Percentiles rank a stretch among this genome's conserved stretches.
Conservation (phyloP, 2,113 vertebrate genomes). For the Phylloscopus trochiloides region DNA sequence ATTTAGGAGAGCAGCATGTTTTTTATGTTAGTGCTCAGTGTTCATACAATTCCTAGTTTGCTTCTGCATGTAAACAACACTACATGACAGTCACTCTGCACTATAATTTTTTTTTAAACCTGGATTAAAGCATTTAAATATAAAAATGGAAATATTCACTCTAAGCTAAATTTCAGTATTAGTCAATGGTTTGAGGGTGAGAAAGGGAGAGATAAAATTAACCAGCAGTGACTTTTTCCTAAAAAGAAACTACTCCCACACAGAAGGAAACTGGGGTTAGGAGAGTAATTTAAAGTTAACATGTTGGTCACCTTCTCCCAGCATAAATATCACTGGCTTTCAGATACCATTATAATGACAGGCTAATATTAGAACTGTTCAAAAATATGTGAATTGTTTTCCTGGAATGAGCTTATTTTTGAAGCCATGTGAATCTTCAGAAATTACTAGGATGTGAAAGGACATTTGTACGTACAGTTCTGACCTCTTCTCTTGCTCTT, state of each 20-base stretch:
- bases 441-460: not conserved
- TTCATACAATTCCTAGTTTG: not conserved
- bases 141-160: not conserved
- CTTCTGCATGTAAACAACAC: not conserved
- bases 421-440: not conserved
- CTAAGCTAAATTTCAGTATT: not conserved
- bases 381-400: not conserved
- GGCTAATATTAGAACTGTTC: not conserved
- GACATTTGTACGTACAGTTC: not conserved
- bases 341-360: not conserved
- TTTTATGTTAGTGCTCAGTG: not conserved
- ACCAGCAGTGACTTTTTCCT: not conserved
- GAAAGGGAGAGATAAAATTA: not conserved
- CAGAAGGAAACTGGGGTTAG: not conserved
- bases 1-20: not conserved
- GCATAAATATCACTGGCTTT: not conserved
- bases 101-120: not conserved
- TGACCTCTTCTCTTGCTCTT: constrained; percentile 31
- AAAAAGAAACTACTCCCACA: not conserved
- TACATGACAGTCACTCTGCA: not conserved
- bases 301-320: not conserved
- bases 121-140: not conserved
- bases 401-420: not conserved
- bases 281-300: not conserved
- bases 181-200: not conserved